Evolutionary conservation across 2,113 vertebrate genomes (phyloP).

Genomic region (Hipposideros armiger): DNA sequence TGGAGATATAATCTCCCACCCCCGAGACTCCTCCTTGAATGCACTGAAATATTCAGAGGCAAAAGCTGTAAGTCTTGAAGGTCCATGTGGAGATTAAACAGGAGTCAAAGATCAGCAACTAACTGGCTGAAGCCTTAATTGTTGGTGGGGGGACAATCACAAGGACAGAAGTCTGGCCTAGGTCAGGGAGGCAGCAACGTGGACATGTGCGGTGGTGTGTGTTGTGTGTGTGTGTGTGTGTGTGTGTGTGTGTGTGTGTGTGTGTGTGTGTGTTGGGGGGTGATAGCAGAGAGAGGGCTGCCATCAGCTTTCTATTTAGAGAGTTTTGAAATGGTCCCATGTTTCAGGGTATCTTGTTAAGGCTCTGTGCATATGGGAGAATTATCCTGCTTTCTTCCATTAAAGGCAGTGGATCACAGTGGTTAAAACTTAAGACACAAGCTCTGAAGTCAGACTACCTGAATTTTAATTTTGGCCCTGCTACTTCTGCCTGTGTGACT

Average conservation of each 20-base stretch:
- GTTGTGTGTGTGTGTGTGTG: background rate
- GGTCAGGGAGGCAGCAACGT: background rate
- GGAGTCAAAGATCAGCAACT: constrained; percentile 11
- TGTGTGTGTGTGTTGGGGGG: background rate
- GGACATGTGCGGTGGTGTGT: too few species aligned
- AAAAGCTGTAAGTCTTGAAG: background rate
- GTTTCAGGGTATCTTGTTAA: background rate
- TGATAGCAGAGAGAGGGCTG: background rate
- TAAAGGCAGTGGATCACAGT: background rate
- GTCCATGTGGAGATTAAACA: background rate
- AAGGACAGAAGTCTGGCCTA: background rate
- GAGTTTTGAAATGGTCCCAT: background rate
- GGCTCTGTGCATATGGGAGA: background rate
- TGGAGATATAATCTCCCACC: background rate
- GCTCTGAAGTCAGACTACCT: background rate
- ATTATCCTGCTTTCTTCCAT: background rate
- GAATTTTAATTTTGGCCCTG: background rate
- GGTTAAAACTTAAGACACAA: background rate
- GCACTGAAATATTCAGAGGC: background rate
- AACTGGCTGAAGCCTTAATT: background rate
- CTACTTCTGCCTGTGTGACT: background rate
- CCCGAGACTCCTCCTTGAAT: background rate
- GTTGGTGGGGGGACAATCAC: background rate
- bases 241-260: background rate
- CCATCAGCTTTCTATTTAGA: background rate